Base-by-base conservation (phyloP, 2,888 invertebrate genomes). In the Eurois occulta region DNA sequence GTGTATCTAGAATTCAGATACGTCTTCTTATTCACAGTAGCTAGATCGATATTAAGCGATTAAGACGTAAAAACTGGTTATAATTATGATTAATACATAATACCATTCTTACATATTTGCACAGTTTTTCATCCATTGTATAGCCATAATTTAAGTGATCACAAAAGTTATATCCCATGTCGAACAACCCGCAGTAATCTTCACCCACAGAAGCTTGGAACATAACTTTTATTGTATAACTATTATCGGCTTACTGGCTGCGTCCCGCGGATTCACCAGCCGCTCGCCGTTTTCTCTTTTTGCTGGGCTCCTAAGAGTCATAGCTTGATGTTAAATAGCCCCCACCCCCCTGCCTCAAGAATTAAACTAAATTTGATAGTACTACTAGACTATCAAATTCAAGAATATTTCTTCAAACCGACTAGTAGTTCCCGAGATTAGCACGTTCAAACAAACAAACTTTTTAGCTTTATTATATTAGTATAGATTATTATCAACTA, bases 151-250 rank as follows among this genome's bases (percentile, higher is more conserved):
- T 46, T 75, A 70, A 41, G 41, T 55, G 18, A 83, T 83, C 65
- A 77, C 82, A 86, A 77, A 55, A 81, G 46, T 73, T 60, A 73
- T 64, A 68, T 58, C 18, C 71, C 55, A 43, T 77, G 62, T 86
- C 41, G 55, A 86, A 86, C 46, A 69, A 55, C 68, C 70, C 41
- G 65, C 72, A 38, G 60, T 64, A 66, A 43, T 75, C 62, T 60
- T 75, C n/a, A 72, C 21, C 21, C 35, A 16, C 52, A 60, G 65
- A 41, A 81, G 64, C 77, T 48, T 5, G 35, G 18, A 68, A 65
- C 52, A 83, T 72, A 70, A 75, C 43, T 82, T 48, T 38, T 2
- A 13, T 60, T 48, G 32, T 77, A 72, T 69, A 38, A 79, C 60
- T 79, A 58, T n/a, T 41, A 41, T 10, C n/a, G 10, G 4, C 10